phyloP scores from a whole-genome alignment of 2,113 vertebrate genomes.

The Panthera leo region DNA sequence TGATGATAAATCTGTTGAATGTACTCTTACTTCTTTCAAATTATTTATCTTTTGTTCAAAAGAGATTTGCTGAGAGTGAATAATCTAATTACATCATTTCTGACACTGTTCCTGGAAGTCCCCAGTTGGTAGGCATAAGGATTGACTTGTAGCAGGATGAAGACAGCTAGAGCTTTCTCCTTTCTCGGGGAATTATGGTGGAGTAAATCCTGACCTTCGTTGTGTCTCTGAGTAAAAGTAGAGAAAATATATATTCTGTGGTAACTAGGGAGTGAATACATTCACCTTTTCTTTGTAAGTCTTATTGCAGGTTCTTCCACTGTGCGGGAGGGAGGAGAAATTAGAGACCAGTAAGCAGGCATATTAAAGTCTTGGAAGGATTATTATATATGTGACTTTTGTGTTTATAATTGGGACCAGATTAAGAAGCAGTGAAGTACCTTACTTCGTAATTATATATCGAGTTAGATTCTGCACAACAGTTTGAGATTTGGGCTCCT shows the following conservation, averaged over 20 bases:
- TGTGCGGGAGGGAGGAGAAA: neutral
- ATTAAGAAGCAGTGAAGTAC: neutral
- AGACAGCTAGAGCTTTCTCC: neutral
- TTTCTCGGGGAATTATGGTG: neutral
- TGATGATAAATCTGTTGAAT: neutral
- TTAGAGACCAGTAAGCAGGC: neutral
- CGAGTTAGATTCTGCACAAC: neutral
- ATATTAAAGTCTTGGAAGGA: neutral
- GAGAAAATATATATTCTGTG: neutral
- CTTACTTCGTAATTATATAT: neutral
- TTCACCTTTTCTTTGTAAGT: neutral
- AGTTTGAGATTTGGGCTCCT: neutral
- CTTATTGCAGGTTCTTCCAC: neutral
- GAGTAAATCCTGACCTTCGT: neutral
- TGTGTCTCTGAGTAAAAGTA: neutral
- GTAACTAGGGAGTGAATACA: neutral
- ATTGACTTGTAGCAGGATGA: neutral
- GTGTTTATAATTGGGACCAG: neutral
- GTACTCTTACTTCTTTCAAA: neutral
- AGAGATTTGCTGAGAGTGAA: neutral
- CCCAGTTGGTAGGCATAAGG: neutral
- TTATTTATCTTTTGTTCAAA: neutral
- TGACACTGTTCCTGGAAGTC: neutral
- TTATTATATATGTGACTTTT: neutral
- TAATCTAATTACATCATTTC: neutral